Percentiles rank a stretch among this genome's conserved stretches.
Evolutionary conservation across 2,797 vertebrate species (phyloP).

Genomic region (Chaenodraco wilsoni): DNA sequence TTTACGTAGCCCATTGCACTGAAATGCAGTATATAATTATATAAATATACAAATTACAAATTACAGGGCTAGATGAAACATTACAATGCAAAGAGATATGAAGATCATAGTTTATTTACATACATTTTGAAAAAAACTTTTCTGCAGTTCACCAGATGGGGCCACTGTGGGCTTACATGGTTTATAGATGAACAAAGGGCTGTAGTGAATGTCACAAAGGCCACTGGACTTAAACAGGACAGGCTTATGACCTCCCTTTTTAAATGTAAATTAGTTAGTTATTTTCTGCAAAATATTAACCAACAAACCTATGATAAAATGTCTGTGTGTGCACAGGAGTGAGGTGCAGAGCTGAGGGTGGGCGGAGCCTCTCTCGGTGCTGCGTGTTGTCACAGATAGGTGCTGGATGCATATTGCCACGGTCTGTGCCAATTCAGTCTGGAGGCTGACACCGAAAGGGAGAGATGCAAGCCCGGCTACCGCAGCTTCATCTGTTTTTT

Average conservation of each 20-base stretch:
- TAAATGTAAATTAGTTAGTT: not conserved
- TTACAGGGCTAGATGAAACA: not conserved
- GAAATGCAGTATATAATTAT: too few species aligned
- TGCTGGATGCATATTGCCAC: conserved; percentile 62
- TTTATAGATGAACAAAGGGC: conserved; percentile 23
- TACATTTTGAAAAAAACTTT: conserved; percentile 36
- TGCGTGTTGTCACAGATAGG: conserved; percentile 71
- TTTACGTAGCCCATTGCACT: too few species aligned
- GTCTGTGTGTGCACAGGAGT: not conserved
- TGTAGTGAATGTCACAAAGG: conserved; percentile 7
- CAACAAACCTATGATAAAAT: not conserved
- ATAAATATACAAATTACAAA: not conserved
- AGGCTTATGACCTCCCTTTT: not conserved
- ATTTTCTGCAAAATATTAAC: not conserved
- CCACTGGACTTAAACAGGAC: not conserved
- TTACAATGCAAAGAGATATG: not conserved
- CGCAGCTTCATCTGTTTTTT: conserved; percentile 24
- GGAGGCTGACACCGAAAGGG: conserved; percentile 65
- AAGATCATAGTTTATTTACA: not conserved
- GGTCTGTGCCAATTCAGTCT: conserved; percentile 68
- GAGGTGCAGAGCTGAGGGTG: conserved; percentile 32
- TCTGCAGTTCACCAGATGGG: conserved; percentile 71
- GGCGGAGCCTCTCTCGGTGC: conserved; percentile 65
- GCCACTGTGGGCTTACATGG: conserved; percentile 68
- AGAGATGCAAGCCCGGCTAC: conserved; percentile 50